Base-by-base conservation (phyloP, 2,797 vertebrate genomes). In the Pangasius larnaudii region DNA sequence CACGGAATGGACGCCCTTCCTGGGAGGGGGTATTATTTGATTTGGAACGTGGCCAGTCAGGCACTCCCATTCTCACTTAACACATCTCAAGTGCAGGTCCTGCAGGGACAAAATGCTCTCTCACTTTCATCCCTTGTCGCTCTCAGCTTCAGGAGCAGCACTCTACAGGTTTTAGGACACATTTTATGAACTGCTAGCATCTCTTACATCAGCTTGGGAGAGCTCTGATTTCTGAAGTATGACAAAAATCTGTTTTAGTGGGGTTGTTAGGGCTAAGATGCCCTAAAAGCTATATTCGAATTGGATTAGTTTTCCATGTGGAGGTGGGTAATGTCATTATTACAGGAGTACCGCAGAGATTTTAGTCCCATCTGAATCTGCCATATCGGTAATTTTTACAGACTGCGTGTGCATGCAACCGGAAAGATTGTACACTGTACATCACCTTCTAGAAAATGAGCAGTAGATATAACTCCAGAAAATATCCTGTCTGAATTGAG, bases 61-160 rank as follows among this genome's bases (percentile, higher is more conserved):
- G 42, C 89, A 85, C 86, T 89, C 88, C 88, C 83, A 86, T 84
- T 88, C 59, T 85, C 75, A 86, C 78, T 83, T 89, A 75, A 84
- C 46, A 56, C 19, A 75, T 42, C 83, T 85, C 30, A 56, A 86
- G 79, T 78, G 79, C 71, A 42, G 79, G 79, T 81, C 56, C 78
- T 81, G 56, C 56, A 59, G 65, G 85, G 61, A 86, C 61, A 86
- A 46, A 83, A 82, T 46, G 2, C 85, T 74, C 67, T 74, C 56
- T 46, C 30, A 16, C 61, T 85, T 89, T 88, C 63, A 88, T 88
- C 86, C 79, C n/a, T 71, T 16, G 33, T 46, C 30, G 59, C n/a
- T 63, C 75, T 87, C 46, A 53, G 77, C 67, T 69, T 56, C 58
- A 61, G 1, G n/a, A 81, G 85, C 5, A 83, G 82, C 69, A 77